These are phyloP conservation scores for Phacellophora camtschatica DNA, from an alignment of 30 jellyfish, hydroid and myxozoan genomes.

Conservation along the genomic window DNA sequence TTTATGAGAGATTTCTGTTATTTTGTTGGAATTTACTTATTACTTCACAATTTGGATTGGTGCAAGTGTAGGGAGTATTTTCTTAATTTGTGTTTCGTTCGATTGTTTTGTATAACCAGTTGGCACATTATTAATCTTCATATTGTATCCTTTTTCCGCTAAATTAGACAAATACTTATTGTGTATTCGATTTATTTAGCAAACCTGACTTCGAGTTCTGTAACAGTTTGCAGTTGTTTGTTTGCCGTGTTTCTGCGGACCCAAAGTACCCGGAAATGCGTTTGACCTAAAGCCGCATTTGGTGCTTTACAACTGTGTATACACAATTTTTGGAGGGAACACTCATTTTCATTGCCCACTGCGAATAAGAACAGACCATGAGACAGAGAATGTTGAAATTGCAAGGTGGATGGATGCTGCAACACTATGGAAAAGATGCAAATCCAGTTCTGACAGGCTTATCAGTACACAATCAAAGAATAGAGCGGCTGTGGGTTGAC, in stretches of 20 bases:
- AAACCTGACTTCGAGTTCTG: background rate
- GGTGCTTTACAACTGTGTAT: too few species aligned
- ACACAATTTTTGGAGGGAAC: background rate
- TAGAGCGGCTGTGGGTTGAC: slow-evolving; percentile 4
- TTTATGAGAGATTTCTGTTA: too few species aligned
- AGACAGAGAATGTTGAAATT: background rate
- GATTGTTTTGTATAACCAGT: background rate
- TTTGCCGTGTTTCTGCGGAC: background rate
- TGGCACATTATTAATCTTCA: background rate
- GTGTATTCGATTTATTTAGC: background rate
- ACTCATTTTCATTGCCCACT: background rate
- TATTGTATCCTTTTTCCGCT: too few species aligned
- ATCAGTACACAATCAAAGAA: background rate
- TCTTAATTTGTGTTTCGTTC: background rate
- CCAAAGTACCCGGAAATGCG: background rate
- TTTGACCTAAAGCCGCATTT: background rate
- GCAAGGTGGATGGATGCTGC: slow-evolving; percentile 7
- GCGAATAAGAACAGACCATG: background rate
- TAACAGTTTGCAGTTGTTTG: background rate
- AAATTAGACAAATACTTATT: background rate
- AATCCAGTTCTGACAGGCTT: background rate
- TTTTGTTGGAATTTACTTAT: too few species aligned
- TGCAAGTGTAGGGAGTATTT: background rate
- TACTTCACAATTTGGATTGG: background rate
- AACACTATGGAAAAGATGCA: background rate